Percentiles rank a stretch among this genome's conserved stretches.
phyloP scores from a whole-genome alignment of 1,140 invertebrate species.

The Brachionus asplanchnoidis region DNA sequence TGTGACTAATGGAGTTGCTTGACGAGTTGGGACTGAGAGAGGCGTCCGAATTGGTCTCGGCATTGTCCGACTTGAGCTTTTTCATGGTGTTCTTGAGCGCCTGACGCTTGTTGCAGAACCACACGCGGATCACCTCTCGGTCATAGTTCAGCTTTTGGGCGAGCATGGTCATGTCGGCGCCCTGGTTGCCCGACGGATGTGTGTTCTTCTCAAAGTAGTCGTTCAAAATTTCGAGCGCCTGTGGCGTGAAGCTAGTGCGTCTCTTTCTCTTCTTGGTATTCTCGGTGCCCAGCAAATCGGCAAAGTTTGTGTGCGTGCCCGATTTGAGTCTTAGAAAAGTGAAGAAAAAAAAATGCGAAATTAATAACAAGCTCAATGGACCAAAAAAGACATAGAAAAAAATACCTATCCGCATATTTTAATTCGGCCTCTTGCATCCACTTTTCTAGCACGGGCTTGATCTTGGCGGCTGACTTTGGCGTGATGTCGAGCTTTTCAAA shows the following conservation, averaged over 20 bases:
- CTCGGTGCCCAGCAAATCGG: slow-evolving; percentile 89
- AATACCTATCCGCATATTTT: slow-evolving; percentile 55
- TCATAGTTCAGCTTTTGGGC: slow-evolving; percentile 92
- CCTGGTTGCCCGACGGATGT: slow-evolving; percentile 88
- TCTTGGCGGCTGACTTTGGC: slow-evolving; percentile 97
- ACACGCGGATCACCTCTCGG: slow-evolving; percentile 92
- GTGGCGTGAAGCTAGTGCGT: slow-evolving; percentile 90
- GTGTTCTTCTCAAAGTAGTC: slow-evolving; percentile 92
- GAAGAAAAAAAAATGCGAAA: slow-evolving; percentile 39
- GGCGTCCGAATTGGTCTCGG: background rate
- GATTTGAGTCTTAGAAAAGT: slow-evolving; percentile 37
- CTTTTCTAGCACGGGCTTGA: slow-evolving; percentile 90
- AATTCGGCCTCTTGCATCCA: slow-evolving; percentile 98
- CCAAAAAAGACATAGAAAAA: background rate
- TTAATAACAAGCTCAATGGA: background rate
- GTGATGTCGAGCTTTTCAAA: slow-evolving; percentile 99
- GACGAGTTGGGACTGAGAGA: background rate
- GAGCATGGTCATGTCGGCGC: slow-evolving; percentile 88
- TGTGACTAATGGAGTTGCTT: background rate
- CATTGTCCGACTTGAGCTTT: background rate
- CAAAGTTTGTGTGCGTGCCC: slow-evolving; percentile 66
- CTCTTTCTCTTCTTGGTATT: slow-evolving; percentile 92
- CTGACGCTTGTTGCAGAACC: slow-evolving; percentile 98
- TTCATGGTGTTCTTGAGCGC: slow-evolving; percentile 73
- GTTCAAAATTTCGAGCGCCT: slow-evolving; percentile 86